Base-by-base conservation (phyloP, 2,113 vertebrate genomes). In the Uria lomvia region DNA sequence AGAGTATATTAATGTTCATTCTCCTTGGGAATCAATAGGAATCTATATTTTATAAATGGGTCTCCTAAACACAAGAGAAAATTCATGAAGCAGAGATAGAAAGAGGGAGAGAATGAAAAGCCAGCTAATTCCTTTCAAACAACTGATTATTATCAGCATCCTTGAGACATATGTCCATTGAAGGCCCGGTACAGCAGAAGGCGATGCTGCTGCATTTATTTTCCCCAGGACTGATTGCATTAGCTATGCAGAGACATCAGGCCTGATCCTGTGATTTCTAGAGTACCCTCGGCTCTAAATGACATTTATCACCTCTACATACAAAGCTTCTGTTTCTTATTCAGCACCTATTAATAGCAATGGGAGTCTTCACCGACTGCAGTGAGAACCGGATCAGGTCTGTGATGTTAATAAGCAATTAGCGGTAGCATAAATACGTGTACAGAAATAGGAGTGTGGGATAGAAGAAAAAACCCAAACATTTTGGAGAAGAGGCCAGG, bases 21-120 rank as follows among this genome's bases (percentile, higher is more conserved):
- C 90, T 97, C 90, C 55, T 58, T 20, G 90, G 91, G 96, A 97
- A 97, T 98, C 97, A 96, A 97, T 97, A 94, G 81, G 89, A 87
- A 96, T 75, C 71, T 92, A 93, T 96, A 96, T 96, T 97, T 96
- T 95, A 97, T 96, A 97, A 97, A 95, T 52, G 80, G 95, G 75
- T 93, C 88, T 36, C 42, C 77, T 93, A 93, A 91, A 92, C 83
- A 91, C 8, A 60, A 75, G 58, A 92, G 92, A 82, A 96, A 97
- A 97, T 94, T 96, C 92, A 83, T 62, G 80, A 76, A 93, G 94
- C 38, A 58, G 59, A 66, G 92, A 34, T 15, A 26, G 53, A 34
- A 66, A 26, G 40, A 50, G 56, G 66, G 56, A 90, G 60, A 80
- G 88, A 71, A 55, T 88, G 81, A 95, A 79, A 94, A 92, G 91